Evolutionary conservation across 2,797 vertebrate species (phyloP), one percentile per base, ranked within the genome.

Genomic region (Labroides dimidiatus): DNA sequence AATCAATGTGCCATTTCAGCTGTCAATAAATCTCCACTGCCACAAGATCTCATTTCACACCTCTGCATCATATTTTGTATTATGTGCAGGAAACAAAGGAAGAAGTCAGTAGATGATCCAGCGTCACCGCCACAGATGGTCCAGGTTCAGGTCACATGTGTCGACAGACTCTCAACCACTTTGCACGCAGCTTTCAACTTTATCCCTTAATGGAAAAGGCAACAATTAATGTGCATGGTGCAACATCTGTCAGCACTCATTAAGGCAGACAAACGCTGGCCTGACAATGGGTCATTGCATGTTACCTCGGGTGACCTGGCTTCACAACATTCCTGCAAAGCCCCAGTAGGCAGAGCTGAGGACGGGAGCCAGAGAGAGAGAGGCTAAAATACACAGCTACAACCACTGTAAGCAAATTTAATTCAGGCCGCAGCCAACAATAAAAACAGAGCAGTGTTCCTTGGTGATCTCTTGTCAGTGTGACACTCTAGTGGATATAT

Each of bases 1-100:
- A 85, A 88, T 82, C 69, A 81, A 84, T 86, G 59, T 81, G 79
- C 83, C 68, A 81, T 86, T 73, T 81, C 49, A 80, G 72, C 66
- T 36, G 55, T 79, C 83, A 69, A 72, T 79, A 69, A 78, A 69
- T 81, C 66, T 72, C 52, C 36, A 15, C 27, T 60, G 63, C 71
- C 66, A 64, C 58, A n/a, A 62, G 43, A 33, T 45, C 79, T 65
- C 52, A 73, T 77, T 84, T 81, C 57, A 67, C 57, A 39, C 33
- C 55, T 63, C 15, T 47, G 52, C 61, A 39, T 78, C 67, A 74
- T 13, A 17, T 59, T 78, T 71, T 13, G 65, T 64, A 49, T 11
- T 20, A 42, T 27, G 45, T 37, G 24, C 52, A 54, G 59, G 15
- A 53, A 71, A 58, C 17, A 51, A 62, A 44, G 27, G 30, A 57